Base-by-base conservation (phyloP, 2,797 vertebrate species). In the Discoglossus pictus region DNA sequence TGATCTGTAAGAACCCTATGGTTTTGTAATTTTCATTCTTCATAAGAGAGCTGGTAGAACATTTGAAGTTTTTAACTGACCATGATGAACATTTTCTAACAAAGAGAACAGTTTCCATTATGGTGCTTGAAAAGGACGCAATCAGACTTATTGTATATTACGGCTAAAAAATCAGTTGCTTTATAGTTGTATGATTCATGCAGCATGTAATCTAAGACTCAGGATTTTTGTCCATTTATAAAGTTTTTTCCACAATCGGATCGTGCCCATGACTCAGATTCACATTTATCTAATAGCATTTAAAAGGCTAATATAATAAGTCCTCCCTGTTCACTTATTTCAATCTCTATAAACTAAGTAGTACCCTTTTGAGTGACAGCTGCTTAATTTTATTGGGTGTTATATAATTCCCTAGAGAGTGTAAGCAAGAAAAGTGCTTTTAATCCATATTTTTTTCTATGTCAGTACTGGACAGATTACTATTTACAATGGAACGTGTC, bases 401-500 rank as follows among this genome's bases (percentile, higher is more conserved):
- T 70, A 2, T 4, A 18, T 24, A 56, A 61, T 60, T 40, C 27
- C 31, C 15, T 20, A 46, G 2, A 52, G 48, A 61, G 48, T 35
- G 31, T 8, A 52, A 18, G 12, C 11, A 65, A 51, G 31, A 43
- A 27, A n/a, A 25, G 6, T 15, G 13, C 53, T 8, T 23, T 46
- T 83, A 81, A 84, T 44, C 6, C 20, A 4, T 27, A 25, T 44
- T 54, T 13, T 44, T 46, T 64, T 64, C 21, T 69, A 60, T 75
- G 60, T 78, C 78, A 98, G 95, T 82, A 86, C 50, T 98, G 97
- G 97, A 83, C 81, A 62, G 95, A 98, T 81, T 73, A 87, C 77
- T 93, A 92, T 63, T 88, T 99, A 3, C 90, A 87, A 68, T 99
- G 97, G 96, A 90, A 98, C 11, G 8, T 79, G 39, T 88, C 88